Base-by-base conservation (phyloP, 2,888 invertebrate species). In the Diarsia brunnea region DNA sequence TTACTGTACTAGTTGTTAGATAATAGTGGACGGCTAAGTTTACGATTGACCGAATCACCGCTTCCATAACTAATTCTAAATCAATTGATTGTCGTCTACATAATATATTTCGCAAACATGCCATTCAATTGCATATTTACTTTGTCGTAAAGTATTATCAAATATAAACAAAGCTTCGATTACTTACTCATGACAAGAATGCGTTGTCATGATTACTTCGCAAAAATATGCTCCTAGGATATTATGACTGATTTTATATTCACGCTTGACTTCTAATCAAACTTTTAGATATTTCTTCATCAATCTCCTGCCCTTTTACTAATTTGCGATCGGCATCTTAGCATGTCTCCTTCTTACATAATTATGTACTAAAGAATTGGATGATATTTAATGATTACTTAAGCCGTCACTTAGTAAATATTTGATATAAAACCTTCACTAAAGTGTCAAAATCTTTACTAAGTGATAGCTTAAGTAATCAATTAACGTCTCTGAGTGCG, bases 181-280 rank as follows among this genome's bases (percentile, higher is more conserved):
- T 27, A 16, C 24, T 31, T 19, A 60, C 27, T 27, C 16, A 49
- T 63, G 31, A 38, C 43, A 49, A 63, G 73, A 49, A 43, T 12
- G 43, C 49, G 2, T 47, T 49, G 66, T 81, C 74, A 73, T 55
- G 31, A 11, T 27, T 11, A 27, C 16, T 66, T 73, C 16, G 24
- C 47, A 51, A 27, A 70, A 16, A n/a, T n/a, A 71, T 64, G 4
- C 19, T 27, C 21, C 8, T 71, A 11, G 70, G 16, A 5, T 21
- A 14, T 38, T 21, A 19, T 4, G 8, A 14, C 2, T 31, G 31
- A 31, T 31, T 31, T 63, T 43, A 16, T 16, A 5, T 43, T 64
- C 16, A 16, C 19, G n/a, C 19, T 16, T 45, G 64, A n/a, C 63
- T 58, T 5, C 27, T 1, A 8, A 60, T 27, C 27, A 24, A 58